Evolutionary conservation across 2,888 invertebrate species (phyloP).

Genomic region (Eudemis profundana): DNA sequence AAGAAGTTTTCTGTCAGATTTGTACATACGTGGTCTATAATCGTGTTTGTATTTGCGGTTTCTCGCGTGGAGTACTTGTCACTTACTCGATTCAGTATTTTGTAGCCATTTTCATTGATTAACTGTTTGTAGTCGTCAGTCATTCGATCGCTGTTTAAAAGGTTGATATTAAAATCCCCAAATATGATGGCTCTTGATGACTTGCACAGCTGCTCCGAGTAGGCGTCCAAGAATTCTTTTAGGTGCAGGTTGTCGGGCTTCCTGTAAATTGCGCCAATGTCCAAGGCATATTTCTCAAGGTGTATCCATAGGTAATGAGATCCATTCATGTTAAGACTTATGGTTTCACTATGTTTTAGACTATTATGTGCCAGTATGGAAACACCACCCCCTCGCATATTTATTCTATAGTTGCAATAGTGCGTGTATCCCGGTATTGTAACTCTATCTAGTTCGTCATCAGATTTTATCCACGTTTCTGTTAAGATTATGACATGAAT

Average conservation of each 20-base stretch:
- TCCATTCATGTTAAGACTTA: neutral
- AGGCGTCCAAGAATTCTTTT: neutral
- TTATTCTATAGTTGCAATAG: neutral
- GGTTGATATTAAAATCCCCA: no score
- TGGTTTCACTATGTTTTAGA: neutral
- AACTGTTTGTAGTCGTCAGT: no score
- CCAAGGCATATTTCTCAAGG: neutral
- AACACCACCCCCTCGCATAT: neutral
- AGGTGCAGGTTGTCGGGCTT: neutral
- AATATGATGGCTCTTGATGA: neutral
- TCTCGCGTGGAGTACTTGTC: neutral
- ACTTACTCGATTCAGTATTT: no score
- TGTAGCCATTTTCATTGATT: no score
- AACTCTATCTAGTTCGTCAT: neutral
- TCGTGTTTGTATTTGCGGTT: neutral
- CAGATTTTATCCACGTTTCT: neutral
- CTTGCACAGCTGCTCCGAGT: neutral
- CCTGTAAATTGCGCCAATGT: neutral
- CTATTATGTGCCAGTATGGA: neutral
- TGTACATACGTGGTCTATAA: no score
- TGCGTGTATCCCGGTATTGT: neutral
- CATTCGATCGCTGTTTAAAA: no score
- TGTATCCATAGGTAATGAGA: conserved; percentile 5
- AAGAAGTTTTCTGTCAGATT: no score
- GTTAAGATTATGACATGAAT: neutral